Conservation (phyloP, 2,113 vertebrate genomes). For the Patagioenas fasciata region DNA sequence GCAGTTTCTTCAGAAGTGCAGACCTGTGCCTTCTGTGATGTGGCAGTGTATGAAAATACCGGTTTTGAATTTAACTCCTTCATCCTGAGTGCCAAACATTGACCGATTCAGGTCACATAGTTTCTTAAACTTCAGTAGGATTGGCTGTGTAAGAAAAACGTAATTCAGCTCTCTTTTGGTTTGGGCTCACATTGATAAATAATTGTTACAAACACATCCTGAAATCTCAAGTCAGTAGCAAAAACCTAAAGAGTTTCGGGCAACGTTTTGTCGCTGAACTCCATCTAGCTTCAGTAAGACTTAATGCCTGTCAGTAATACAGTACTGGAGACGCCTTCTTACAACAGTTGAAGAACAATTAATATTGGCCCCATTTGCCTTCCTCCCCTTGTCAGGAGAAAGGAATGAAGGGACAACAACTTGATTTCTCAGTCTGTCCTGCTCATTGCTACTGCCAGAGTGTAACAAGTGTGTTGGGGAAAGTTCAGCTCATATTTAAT, state of each 20-base stretch:
- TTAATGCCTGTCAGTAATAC: background rate
- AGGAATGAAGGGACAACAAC: background rate
- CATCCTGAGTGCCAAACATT: background rate
- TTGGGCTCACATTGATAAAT: background rate
- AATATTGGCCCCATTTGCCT: background rate
- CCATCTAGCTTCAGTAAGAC: accelerated
- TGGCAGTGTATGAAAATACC: background rate
- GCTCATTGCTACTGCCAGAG: accelerated
- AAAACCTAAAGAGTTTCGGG: background rate
- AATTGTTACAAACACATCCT: background rate
- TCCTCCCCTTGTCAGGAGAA: background rate
- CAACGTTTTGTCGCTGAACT: background rate
- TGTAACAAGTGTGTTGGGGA: background rate
- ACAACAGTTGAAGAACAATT: background rate
- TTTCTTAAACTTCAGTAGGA: background rate
- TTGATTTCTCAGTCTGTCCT: background rate
- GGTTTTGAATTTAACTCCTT: background rate
- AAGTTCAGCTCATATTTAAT: background rate
- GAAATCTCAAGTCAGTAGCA: background rate
- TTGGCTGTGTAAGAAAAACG: background rate
- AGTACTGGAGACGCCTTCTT: background rate
- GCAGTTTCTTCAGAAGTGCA: background rate
- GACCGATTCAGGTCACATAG: accelerated
- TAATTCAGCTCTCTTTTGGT: background rate
- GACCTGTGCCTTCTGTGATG: background rate